Evolutionary conservation across 1,140 invertebrate species (phyloP).

Genomic region (Drosophila mauritiana): DNA sequence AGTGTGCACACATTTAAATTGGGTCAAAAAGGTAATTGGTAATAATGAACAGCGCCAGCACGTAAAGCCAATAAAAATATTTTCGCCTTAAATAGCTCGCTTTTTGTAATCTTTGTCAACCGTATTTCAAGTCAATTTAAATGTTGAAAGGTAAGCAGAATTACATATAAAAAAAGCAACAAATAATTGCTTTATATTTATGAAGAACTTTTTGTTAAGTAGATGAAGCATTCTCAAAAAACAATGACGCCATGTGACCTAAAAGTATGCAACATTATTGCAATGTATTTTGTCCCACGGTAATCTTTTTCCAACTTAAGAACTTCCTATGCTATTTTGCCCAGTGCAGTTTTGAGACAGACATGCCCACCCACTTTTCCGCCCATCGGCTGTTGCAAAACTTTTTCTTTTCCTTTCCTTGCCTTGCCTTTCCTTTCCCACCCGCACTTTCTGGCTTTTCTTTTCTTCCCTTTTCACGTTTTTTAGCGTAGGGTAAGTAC

Average conservation of each 20-base stretch:
- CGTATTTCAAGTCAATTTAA: neutral
- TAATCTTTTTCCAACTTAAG: neutral
- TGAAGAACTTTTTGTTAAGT: too few species aligned
- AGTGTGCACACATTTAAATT: neutral
- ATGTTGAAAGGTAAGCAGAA: neutral
- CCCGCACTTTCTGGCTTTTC: slow-evolving; percentile 11
- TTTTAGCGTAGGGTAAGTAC: slow-evolving; percentile 43
- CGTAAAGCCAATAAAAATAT: slow-evolving; percentile 10
- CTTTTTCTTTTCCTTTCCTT: slow-evolving; percentile 32
- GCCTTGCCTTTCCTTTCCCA: slow-evolving; percentile 3
- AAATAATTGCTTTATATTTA: neutral
- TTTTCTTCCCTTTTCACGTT: neutral
- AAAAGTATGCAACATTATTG: neutral
- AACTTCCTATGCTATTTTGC: neutral
- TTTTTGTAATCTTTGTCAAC: neutral
- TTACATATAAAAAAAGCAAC: neutral
- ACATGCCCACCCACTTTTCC: slow-evolving; percentile 10
- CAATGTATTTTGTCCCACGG: neutral
- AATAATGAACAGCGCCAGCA: neutral
- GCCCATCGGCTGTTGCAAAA: slow-evolving; percentile 25
- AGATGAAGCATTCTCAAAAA: too few species aligned
- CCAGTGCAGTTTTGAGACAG: slow-evolving; percentile 10
- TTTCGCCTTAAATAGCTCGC: neutral
- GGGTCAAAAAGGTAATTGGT: neutral
- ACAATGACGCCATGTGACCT: neutral